Evolutionary conservation across 2,113 vertebrate species (phyloP).

Genomic region (Neopipo cinnamomea): DNA sequence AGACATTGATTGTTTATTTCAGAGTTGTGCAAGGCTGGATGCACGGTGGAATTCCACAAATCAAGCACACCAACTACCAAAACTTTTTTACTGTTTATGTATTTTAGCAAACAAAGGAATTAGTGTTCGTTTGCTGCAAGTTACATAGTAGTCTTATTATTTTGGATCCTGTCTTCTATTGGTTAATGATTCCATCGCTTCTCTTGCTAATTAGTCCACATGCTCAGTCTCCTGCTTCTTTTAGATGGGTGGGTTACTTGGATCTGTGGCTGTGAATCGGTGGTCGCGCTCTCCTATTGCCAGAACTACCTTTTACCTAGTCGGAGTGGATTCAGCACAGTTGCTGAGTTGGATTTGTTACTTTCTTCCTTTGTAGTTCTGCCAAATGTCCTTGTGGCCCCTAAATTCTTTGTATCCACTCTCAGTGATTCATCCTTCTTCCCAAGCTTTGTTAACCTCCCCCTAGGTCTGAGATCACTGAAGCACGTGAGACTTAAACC

Average conservation of each 20-base stretch:
- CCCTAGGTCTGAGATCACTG: not conserved
- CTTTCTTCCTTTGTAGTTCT: not conserved
- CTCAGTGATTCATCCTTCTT: not conserved
- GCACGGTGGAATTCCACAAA: not conserved
- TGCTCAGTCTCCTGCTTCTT: not conserved
- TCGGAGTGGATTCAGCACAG: not conserved
- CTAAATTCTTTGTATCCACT: not conserved
- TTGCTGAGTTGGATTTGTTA: not conserved
- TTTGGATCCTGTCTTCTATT: not conserved
- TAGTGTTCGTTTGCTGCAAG: not conserved
- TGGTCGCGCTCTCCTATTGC: fast-evolving
- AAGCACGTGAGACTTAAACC: fast-evolving
- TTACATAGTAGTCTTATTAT: too few relatives aligned
- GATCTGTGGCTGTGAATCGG: not conserved
- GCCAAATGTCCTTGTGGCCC: not conserved
- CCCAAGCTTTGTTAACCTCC: not conserved
- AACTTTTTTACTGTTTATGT: not conserved
- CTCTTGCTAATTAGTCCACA: not conserved
- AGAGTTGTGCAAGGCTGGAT: too few relatives aligned
- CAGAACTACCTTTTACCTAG: not conserved
- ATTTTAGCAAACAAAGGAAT: not conserved
- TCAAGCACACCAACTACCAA: too few relatives aligned
- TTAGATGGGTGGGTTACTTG: not conserved
- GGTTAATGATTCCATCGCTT: fast-evolving
- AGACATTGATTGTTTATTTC: not conserved